Evolutionary conservation across 1,140 invertebrate species (phyloP).

Genomic region (Medauroidea extradentata): DNA sequence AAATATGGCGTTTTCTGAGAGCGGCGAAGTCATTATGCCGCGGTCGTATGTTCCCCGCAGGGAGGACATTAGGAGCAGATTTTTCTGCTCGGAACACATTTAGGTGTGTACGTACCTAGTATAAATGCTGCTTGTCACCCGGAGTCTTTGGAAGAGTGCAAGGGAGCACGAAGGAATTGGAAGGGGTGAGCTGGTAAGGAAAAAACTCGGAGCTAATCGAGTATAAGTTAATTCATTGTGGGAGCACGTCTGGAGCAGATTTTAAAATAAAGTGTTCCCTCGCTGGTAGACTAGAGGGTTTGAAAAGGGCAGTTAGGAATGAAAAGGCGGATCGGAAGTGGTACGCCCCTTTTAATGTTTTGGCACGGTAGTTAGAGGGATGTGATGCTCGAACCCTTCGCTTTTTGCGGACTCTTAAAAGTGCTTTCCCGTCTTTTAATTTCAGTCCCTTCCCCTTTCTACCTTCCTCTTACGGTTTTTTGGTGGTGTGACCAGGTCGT

Average conservation of each 20-base stretch:
- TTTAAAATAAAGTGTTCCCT: constrained; percentile 10
- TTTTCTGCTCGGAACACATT: constrained; percentile 4
- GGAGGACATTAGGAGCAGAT: constrained; percentile 5
- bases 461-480: no score
- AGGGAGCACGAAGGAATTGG: not conserved
- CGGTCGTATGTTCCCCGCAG: not conserved
- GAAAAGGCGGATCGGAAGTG: no score
- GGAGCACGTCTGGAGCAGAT: constrained; percentile 5
- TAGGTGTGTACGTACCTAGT: not conserved
- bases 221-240: constrained; percentile 13
- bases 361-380: no score
- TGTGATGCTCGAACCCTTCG: no score
- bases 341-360: no score
- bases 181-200: not conserved
- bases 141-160: constrained; percentile 1
- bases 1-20: no score
- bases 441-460: no score
- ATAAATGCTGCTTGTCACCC: constrained; percentile 5
- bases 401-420: no score
- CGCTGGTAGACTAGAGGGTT: not conserved
- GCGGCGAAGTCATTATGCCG: no score
- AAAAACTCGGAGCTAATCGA: constrained; percentile 12
- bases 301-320: no score
- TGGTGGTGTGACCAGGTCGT: no score
- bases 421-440: no score